phyloP scores from a whole-genome alignment of 2,888 invertebrate species.

The Synergus japonicus region DNA sequence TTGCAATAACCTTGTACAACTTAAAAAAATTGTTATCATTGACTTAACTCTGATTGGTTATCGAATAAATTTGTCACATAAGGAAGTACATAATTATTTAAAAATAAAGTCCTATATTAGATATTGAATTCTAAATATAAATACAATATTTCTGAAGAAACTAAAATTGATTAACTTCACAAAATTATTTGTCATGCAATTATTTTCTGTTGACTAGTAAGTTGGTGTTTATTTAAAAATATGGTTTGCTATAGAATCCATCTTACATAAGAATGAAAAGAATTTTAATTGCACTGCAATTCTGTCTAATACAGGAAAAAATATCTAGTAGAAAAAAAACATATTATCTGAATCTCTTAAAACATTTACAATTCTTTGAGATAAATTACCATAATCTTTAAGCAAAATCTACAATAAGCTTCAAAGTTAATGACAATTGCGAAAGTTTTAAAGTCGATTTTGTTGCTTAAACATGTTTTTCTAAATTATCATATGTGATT shows the following conservation, averaged over 20 bases:
- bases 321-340: not conserved
- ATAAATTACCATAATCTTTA: not conserved
- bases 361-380: not conserved
- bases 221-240: not conserved
- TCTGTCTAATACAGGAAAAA: not conserved
- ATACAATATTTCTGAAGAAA: no score
- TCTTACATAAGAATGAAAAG: not conserved
- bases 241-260: not conserved
- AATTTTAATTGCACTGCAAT: not conserved
- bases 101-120: not conserved
- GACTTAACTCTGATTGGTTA: not conserved
- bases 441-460: not conserved
- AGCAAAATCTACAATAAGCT: not conserved
- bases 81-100: not conserved
- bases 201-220: not conserved
- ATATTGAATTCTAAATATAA: not conserved
- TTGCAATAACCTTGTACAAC: not conserved
- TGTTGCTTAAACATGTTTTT: not conserved
- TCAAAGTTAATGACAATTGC: not conserved
- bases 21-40: slow-evolving; percentile 19
- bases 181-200: no score
- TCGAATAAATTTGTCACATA: not conserved
- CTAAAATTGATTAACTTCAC: not conserved
- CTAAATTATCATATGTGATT: not conserved
- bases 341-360: not conserved